phyloP scores from a whole-genome alignment of 2,888 invertebrate species.

The Hypolimnas misippus region DNA sequence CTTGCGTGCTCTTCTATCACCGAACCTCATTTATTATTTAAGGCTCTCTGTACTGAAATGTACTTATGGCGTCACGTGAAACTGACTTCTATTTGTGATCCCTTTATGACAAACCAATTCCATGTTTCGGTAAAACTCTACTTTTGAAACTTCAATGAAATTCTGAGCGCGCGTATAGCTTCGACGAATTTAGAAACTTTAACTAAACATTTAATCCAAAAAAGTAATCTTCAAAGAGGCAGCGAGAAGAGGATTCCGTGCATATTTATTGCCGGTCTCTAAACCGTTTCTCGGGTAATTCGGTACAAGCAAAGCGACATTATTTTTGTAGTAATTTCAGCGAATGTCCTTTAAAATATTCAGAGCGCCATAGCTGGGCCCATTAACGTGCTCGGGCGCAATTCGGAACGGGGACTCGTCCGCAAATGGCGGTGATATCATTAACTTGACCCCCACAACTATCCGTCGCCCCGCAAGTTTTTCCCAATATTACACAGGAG shows the following conservation, averaged over 20 bases:
- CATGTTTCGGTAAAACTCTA: slow-evolving; percentile 19
- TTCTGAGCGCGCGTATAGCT: slow-evolving; percentile 19
- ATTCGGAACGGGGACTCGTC: slow-evolving; percentile 76
- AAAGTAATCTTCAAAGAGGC: slow-evolving; percentile 77
- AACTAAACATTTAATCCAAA: slow-evolving; percentile 70
- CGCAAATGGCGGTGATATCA: slow-evolving; percentile 82
- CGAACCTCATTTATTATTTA: slow-evolving; percentile 77
- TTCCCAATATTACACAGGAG: slow-evolving; percentile 78
- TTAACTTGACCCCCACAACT: slow-evolving; percentile 82
- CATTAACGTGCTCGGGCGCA: slow-evolving; percentile 81
- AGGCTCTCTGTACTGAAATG: slow-evolving; percentile 63
- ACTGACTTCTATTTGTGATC: slow-evolving; percentile 57
- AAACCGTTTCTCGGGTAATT: slow-evolving; percentile 81
- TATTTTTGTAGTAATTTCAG: slow-evolving; percentile 83
- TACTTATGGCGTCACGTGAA: slow-evolving; percentile 62
- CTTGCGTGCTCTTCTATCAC: slow-evolving; percentile 66
- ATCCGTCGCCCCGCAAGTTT: slow-evolving; percentile 75
- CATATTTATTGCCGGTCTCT: slow-evolving; percentile 79
- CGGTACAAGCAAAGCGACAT: slow-evolving; percentile 81
- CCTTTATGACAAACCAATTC: slow-evolving; percentile 57
- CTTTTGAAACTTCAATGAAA: neutral
- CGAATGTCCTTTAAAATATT: slow-evolving; percentile 84
- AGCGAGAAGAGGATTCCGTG: slow-evolving; percentile 77
- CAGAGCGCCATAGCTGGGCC: slow-evolving; percentile 79
- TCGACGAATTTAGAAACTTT: slow-evolving; percentile 43